Evolutionary conservation across 2,888 invertebrate genomes (phyloP), one percentile per base, ranked within the genome.

Genomic region (Metopia argyrocephala): DNA sequence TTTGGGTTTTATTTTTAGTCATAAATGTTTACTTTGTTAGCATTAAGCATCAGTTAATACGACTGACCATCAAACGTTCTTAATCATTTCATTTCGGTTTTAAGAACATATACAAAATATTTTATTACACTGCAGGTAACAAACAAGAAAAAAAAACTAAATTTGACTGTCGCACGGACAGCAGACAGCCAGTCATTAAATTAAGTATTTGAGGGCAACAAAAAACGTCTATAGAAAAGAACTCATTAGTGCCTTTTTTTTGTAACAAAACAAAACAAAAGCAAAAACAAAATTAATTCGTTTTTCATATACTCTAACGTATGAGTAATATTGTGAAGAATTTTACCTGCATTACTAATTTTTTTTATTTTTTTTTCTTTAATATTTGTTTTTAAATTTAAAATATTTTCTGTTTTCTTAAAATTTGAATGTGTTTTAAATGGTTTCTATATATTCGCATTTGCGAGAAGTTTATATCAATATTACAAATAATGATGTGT

Each of bases 401-500:
- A 31, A 31, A 3, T 6, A 1, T 28, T 31, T 6, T 31, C 12
- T 31, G 5, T 28, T 28, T 28, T 28, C 9, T 1, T 9, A 3
- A 31, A 12, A 31, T 12, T 9, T 3, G 15, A 38, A 38, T 12
- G 12, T 3, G 4, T 2, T 31, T 31, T 31, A 31, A 31, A 31
- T 31, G 12, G 12, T 31, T 31, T 2, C 7, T 12, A 12, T 7
- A 31, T 12, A 31, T 12, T 31, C 31, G 9, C 12, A 38, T 3
- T 31, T 31, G 31, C 31, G 9, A 31, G 31, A 31, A 38, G 15
- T 38, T 38, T 9, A 3, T n/a, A 18, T 38, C 48, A 56, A 38
- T 68, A 56, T 73, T 73, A 66, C 54, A 66, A 54, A 78, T 78
- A 78, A 78, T 78, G 65, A 71, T 66, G 71, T 61, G 59, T 73